A percentile compares a stretch with the other conserved stretches of the same genome.
phyloP scores from a whole-genome alignment of 2,113 vertebrate species.

The Ellobius talpinus region DNA sequence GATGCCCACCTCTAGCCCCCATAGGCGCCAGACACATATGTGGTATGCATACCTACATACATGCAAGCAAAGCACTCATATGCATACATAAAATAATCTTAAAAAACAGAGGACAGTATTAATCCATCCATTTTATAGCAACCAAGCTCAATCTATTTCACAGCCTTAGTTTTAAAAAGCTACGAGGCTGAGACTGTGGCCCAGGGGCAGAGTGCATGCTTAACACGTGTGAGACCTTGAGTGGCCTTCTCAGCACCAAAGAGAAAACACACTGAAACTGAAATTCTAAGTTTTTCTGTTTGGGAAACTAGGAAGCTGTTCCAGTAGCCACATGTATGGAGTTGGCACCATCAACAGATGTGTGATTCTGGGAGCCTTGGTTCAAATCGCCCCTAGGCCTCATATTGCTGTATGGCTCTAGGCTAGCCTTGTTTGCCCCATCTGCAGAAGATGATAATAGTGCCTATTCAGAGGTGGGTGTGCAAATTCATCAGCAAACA shows the following conservation, averaged over 20 bases:
- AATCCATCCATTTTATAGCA: background rate
- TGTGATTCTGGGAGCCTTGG: background rate
- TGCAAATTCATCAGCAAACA: background rate
- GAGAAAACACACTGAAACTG: background rate
- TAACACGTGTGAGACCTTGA: background rate
- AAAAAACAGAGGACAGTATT: background rate
- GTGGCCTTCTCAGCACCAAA: background rate
- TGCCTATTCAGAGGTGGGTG: background rate
- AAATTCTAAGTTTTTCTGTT: background rate
- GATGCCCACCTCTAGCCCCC: background rate
- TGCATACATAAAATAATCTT: background rate
- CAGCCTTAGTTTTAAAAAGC: background rate
- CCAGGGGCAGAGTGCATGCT: background rate
- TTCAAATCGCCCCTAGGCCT: background rate
- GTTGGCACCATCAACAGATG: background rate
- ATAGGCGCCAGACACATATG: no score
- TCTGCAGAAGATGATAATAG: background rate
- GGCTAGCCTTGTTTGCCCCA: background rate
- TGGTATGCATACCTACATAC: no score
- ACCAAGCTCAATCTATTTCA: background rate
- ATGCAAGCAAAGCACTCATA: background rate
- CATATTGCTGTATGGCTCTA: background rate
- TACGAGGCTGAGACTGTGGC: background rate
- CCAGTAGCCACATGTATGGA: background rate
- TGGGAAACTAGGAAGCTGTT: background rate